Percentiles rank a stretch among this genome's conserved stretches.
These are phyloP conservation scores for Schizaphis graminum DNA, from an alignment of 2,888 invertebrate genomes.

Conservation along the genomic window DNA sequence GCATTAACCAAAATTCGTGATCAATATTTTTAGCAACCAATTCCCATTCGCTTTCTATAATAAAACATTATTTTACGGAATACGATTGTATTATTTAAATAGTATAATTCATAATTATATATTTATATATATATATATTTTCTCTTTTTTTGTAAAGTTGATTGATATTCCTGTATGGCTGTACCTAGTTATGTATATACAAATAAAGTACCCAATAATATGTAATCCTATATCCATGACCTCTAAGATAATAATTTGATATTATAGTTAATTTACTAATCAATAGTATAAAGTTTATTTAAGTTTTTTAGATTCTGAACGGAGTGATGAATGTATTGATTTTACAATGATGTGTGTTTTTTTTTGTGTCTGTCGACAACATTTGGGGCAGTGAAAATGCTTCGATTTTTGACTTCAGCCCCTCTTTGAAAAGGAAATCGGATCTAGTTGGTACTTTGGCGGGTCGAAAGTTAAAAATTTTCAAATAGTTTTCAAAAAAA, in stretches of 20 bases:
- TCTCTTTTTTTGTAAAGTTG: not conserved
- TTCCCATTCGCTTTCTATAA: conserved; percentile 82
- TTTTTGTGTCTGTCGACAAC: too few relatives aligned
- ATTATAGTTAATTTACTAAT: not conserved
- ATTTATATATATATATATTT: not conserved
- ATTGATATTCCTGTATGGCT: not conserved
- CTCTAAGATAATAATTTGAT: not conserved
- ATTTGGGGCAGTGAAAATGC: too few relatives aligned
- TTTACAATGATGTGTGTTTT: too few relatives aligned
- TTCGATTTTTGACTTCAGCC: too few relatives aligned
- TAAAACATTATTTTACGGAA: not conserved
- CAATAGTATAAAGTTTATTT: not conserved
- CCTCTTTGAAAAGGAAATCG: too few relatives aligned
- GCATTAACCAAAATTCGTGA: conserved; percentile 91
- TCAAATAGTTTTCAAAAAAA: too few relatives aligned
- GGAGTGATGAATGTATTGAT: too few relatives aligned
- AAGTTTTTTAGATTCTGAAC: too few relatives aligned
- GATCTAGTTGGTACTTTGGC: too few relatives aligned
- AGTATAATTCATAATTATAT: not conserved
- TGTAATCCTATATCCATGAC: not conserved
- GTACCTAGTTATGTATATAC: not conserved
- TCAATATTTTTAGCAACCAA: conserved; percentile 90
- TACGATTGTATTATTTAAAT: not conserved
- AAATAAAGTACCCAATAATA: not conserved
- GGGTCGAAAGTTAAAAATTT: too few relatives aligned